Evolutionary conservation across 2,888 invertebrate species (phyloP), one percentile per base, ranked within the genome.

Genomic region (Drosophila pullipes): DNA sequence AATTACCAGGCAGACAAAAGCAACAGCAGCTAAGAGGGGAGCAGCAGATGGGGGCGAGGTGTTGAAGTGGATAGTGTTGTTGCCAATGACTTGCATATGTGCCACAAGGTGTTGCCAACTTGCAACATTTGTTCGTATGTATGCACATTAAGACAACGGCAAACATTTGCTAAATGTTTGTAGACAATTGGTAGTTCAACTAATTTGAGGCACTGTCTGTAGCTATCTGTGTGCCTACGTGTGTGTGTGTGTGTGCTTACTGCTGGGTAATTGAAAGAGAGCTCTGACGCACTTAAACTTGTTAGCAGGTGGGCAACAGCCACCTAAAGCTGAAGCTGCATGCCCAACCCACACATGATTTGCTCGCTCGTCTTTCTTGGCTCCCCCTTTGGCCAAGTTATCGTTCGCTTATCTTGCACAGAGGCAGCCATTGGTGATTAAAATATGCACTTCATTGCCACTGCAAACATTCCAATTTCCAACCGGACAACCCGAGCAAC

Each of bases 341-440:
- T 76, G 75, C 82, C 71, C 71, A 79, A 33, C 76, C 84, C 47
- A 47, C 76, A 82, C 75, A 54, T 69, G 61, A 10, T 37, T 41
- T 49, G 55, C 44, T 41, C 63, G 18, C 44, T 41, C 63, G 18
- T 30, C 52, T 11, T 52, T 31, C 16, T 25, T 55, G 4, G 22
- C 33, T 22, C 22, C 50, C 60, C 57, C 73, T 72, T 57, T 73
- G 78, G 74, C 73, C 81, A 78, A 76, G 76, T 86, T 89, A 88
- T 88, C 88, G 74, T 54, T 69, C n/a, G 73, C 87, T 86, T 86
- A 86, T 86, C 85, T 86, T 89, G 85, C 86, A 82, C 78, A 81
- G 89, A 78, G 76, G 91, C 89, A 90, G 87, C 87, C 88, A 90
- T 85, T 87, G 88, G 75, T 89, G 89, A 86, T 89, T 86, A 82